phyloP scores from a whole-genome alignment of 2,797 vertebrate species.

The Epinephelus awoara region DNA sequence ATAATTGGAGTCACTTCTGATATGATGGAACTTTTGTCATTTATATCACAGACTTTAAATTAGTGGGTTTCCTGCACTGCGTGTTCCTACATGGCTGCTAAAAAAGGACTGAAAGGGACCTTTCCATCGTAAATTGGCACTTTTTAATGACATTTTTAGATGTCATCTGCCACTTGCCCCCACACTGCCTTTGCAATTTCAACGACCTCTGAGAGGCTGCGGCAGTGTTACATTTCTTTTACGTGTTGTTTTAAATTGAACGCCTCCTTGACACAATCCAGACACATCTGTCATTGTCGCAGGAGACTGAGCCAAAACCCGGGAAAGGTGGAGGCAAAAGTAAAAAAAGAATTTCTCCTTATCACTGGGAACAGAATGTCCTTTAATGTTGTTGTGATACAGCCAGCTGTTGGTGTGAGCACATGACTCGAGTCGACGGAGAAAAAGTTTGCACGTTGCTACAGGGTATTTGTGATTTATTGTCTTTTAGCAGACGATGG shows the following conservation, averaged over 20 bases:
- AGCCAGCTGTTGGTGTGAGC: slow-evolving; percentile 58
- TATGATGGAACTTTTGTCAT: slow-evolving; percentile 7
- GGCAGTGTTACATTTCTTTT: slow-evolving; percentile 36
- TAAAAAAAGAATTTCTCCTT: slow-evolving; percentile 39
- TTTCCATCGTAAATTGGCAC: background rate
- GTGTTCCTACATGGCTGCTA: background rate
- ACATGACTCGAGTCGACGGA: slow-evolving; percentile 35
- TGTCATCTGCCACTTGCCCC: background rate
- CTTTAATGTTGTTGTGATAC: slow-evolving; percentile 44
- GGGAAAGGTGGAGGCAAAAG: slow-evolving; percentile 24
- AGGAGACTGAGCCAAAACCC: slow-evolving; percentile 26
- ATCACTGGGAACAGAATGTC: slow-evolving; percentile 59
- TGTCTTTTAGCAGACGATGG: slow-evolving; percentile 16
- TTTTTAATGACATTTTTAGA: slow-evolving; percentile 20
- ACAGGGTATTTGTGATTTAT: slow-evolving; percentile 37
- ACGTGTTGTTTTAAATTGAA: slow-evolving; percentile 46
- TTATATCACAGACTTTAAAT: background rate
- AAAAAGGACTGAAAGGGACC: background rate
- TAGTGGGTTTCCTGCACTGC: background rate
- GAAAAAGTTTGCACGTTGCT: slow-evolving; percentile 35
- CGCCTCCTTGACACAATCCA: slow-evolving; percentile 48
- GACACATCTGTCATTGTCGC: slow-evolving; percentile 34
- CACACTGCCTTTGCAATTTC: slow-evolving; percentile 19
- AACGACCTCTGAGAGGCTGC: slow-evolving; percentile 23
- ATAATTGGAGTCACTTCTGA: slow-evolving; percentile 32